Conservation (phyloP, 1,140 invertebrate genomes). For the Pseudomyrmex dendroicus region DNA sequence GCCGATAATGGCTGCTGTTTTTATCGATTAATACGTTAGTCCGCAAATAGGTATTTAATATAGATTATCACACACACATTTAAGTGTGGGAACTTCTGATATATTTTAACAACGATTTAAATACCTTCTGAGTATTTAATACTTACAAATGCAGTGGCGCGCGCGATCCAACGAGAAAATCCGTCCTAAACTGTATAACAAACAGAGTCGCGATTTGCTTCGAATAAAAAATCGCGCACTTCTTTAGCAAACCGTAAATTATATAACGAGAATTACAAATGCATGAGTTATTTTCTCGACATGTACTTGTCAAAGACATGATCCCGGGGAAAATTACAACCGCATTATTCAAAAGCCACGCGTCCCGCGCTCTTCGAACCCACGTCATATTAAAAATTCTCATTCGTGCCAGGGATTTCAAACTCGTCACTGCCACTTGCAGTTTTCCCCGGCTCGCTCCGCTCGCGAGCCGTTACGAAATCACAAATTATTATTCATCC, state of each 20-base stretch:
- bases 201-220: too few relatives aligned
- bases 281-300: not conserved
- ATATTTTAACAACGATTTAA: constrained; percentile 6
- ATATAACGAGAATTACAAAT: constrained; percentile 6
- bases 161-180: not conserved
- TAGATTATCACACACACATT: too few relatives aligned
- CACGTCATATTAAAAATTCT: constrained; percentile 51
- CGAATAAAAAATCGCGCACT: not conserved
- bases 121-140: not conserved
- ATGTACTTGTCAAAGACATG: not conserved
- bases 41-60: constrained; percentile 10
- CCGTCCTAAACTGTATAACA: not conserved
- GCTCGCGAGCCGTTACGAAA: constrained; percentile 40
- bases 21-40: constrained; percentile 48
- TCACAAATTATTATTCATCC: constrained; percentile 67
- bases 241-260: not conserved
- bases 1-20: constrained; percentile 7
- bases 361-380: constrained; percentile 10
- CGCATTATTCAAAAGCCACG: constrained; percentile 11
- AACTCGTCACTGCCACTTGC: constrained; percentile 52
- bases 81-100: not conserved
- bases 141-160: not conserved
- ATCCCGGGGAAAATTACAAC: not conserved
- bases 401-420: constrained; percentile 37
- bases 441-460: constrained; percentile 13